Evolutionary conservation across 2,113 vertebrate genomes (phyloP).

Genomic region (Ahaetulla prasina): DNA sequence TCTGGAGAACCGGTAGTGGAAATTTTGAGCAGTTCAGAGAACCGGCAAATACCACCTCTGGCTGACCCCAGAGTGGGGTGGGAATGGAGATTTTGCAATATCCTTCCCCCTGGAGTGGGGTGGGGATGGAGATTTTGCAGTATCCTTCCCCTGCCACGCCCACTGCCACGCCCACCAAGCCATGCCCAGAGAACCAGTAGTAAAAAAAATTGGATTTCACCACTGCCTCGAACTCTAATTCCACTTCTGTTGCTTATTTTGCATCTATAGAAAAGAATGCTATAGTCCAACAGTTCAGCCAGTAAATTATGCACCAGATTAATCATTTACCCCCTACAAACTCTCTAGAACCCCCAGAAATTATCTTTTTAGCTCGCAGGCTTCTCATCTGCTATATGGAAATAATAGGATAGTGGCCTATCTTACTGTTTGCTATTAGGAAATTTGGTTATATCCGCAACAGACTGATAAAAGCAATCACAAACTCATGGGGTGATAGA

Average conservation of each 20-base stretch:
- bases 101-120: no score
- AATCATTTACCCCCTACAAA: not conserved
- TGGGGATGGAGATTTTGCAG: no score
- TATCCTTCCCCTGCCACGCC: no score
- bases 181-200: no score
- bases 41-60: no score
- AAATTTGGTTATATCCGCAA: not conserved
- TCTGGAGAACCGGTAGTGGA: no score
- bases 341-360: not conserved
- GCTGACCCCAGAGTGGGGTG: no score
- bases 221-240: not conserved
- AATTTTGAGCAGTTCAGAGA: no score
- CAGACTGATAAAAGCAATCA: not conserved
- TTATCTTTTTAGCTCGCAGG: not conserved
- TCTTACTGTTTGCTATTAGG: not conserved
- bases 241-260: not conserved
- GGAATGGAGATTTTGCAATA: no score
- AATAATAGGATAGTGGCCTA: not conserved
- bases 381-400: not conserved
- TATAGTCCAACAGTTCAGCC: not conserved
- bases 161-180: no score
- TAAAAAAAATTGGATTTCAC: no score
- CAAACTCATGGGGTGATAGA: no score
- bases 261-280: not conserved
- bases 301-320: not conserved